Conservation (phyloP, 1,140 invertebrate species). For the Diploscapter pachys region DNA sequence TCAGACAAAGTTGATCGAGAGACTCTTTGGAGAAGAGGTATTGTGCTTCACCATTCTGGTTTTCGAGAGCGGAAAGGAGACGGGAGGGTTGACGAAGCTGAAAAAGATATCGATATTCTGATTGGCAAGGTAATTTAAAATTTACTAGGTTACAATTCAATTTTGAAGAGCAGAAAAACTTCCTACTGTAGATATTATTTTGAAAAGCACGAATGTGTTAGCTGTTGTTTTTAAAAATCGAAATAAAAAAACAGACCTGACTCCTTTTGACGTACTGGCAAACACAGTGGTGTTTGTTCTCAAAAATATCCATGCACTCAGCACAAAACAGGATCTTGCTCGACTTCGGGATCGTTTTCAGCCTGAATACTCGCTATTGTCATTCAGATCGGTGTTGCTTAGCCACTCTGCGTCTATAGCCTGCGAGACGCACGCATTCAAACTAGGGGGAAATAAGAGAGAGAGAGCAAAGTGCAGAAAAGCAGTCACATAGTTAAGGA, state of each 20-base stretch:
- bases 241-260: neutral
- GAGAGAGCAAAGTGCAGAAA: too few relatives aligned
- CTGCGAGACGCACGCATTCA: too few relatives aligned
- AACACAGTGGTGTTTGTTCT: constrained; percentile 16
- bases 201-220: too few relatives aligned
- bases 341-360: constrained; percentile 22
- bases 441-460: too few relatives aligned
- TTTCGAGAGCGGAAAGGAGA: constrained; percentile 18
- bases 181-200: too few relatives aligned
- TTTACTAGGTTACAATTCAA: neutral
- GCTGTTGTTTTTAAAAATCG: too few relatives aligned
- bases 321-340: constrained; percentile 13
- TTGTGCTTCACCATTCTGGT: constrained; percentile 33
- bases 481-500: too few relatives aligned
- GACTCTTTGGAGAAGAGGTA: constrained; percentile 30
- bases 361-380: neutral
- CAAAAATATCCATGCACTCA: constrained; percentile 20
- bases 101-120: neutral
- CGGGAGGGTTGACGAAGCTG: constrained; percentile 6
- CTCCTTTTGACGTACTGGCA: constrained; percentile 7
- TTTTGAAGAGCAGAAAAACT: too few relatives aligned
- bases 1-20: constrained; percentile 3
- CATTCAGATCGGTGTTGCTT: too few relatives aligned
- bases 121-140: constrained; percentile 10
- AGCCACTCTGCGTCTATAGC: too few relatives aligned